Conservation (phyloP, 2,797 vertebrate species). For the Coregonus ussuriensis region DNA sequence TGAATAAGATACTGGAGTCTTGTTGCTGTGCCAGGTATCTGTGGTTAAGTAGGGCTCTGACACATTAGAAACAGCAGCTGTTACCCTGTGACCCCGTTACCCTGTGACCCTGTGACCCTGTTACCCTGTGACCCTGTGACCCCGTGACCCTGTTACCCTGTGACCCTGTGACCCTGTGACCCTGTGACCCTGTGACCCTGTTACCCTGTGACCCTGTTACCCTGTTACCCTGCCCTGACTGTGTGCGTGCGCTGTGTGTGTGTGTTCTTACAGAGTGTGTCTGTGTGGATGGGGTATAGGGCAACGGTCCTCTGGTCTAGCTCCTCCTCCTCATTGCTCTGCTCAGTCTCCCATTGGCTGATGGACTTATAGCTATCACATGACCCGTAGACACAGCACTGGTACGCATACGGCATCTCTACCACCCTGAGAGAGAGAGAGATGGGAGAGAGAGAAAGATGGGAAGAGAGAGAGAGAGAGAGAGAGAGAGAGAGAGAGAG, state of each 20-base stretch:
- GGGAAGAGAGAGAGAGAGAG: no score
- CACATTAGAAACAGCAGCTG: conserved; percentile 47
- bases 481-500: no score
- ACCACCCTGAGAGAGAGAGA: conserved; percentile 78
- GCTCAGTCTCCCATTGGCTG: conserved; percentile 81
- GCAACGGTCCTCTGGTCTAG: conserved; percentile 80
- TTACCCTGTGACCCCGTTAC: conserved; percentile 6
- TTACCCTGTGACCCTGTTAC: no score
- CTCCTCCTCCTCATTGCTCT: conserved; percentile 80
- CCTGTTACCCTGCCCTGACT: not conserved
- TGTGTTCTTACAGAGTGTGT: conserved; percentile 83
- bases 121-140: no score
- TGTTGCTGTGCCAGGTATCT: conserved; percentile 47
- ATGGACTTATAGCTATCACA: conserved; percentile 82
- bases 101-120: conserved; percentile 13
- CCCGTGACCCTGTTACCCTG: no score
- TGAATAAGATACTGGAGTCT: no score
- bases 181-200: no score
- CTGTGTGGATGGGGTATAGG: conserved; percentile 80
- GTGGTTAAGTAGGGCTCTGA: conserved; percentile 49
- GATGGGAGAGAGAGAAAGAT: not conserved
- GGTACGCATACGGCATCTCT: conserved; percentile 94
- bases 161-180: no score
- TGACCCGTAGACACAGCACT: conserved; percentile 90
- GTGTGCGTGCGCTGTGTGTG: not conserved